These are phyloP conservation scores for Ceyx erithaca DNA, from an alignment of 2,797 vertebrate genomes.

Conservation along the genomic window DNA sequence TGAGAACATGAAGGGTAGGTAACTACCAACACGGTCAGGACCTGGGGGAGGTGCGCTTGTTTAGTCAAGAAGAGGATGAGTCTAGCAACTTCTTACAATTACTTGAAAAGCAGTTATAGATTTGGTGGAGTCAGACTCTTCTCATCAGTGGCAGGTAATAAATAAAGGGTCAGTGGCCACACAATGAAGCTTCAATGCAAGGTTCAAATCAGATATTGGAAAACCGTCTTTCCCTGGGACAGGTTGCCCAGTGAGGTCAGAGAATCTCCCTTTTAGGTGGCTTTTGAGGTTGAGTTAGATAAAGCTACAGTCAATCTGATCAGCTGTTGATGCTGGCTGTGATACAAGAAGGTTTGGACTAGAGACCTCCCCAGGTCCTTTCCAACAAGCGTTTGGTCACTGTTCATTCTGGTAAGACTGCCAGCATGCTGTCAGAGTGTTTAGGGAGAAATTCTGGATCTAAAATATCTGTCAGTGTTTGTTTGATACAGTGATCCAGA, in stretches of 20 bases:
- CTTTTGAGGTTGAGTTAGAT: background rate
- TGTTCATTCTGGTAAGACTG: background rate
- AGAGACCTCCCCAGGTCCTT: background rate
- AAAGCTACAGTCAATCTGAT: background rate
- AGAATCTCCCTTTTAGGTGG: background rate
- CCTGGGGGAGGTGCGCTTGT: background rate
- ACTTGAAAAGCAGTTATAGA: background rate
- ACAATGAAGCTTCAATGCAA: background rate
- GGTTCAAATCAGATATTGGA: background rate
- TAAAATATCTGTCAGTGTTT: background rate
- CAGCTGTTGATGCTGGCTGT: accelerated
- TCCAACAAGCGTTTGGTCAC: background rate
- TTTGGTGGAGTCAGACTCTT: background rate
- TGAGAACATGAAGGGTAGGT: background rate
- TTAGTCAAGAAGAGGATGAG: background rate
- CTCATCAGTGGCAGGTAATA: background rate
- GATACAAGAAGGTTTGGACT: background rate
- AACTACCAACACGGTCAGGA: background rate
- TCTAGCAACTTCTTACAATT: background rate
- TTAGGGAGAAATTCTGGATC: background rate
- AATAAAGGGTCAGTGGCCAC: background rate
- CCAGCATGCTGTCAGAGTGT: background rate
- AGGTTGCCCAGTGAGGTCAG: background rate
- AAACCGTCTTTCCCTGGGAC: background rate
- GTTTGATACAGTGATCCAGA: background rate